Percentiles rank a stretch among this genome's conserved stretches.
These are phyloP conservation scores for Paramuricea clavata DNA, from an alignment of 92 coral and sea anemone genomes.

Conservation along the genomic window DNA sequence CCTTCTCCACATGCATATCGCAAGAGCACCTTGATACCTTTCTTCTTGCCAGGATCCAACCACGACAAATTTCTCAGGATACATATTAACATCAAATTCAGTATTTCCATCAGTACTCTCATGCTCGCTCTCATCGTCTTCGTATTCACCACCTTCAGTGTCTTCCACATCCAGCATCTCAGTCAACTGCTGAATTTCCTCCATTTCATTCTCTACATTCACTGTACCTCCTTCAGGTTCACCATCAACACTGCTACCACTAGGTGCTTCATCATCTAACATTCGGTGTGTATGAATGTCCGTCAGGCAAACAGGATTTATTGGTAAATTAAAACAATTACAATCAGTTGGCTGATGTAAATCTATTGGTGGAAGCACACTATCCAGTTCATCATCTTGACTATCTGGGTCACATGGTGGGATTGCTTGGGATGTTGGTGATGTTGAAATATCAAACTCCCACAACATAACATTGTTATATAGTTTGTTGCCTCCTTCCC, in stretches of 20 bases:
- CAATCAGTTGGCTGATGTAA: slow-evolving; percentile 27
- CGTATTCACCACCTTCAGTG: background rate
- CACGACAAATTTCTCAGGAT: slow-evolving; percentile 53
- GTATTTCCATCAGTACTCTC: too few relatives aligned
- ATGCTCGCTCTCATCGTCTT: background rate
- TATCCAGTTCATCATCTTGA: slow-evolving; percentile 3
- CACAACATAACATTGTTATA: slow-evolving; percentile 49
- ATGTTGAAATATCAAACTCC: slow-evolving; percentile 58
- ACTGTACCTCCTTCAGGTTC: too few relatives aligned
- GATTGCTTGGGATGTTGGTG: slow-evolving; percentile 33
- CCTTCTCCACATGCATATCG: slow-evolving; percentile 43
- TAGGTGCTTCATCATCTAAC: background rate
- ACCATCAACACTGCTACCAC: background rate
- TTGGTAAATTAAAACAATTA: slow-evolving; percentile 51
- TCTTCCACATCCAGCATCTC: background rate
- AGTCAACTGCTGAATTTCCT: too few relatives aligned
- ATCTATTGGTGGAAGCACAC: slow-evolving; percentile 50
- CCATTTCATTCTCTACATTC: background rate
- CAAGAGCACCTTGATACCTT: slow-evolving; percentile 57
- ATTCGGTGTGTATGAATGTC: slow-evolving; percentile 6
- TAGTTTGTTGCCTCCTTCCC: background rate
- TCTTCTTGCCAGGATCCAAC: slow-evolving; percentile 59
- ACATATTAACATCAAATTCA: slow-evolving; percentile 30
- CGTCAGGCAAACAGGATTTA: slow-evolving; percentile 35
- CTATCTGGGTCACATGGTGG: slow-evolving; percentile 1